Conservation (phyloP, 2,888 invertebrate genomes). For the Trachelus stipa region DNA sequence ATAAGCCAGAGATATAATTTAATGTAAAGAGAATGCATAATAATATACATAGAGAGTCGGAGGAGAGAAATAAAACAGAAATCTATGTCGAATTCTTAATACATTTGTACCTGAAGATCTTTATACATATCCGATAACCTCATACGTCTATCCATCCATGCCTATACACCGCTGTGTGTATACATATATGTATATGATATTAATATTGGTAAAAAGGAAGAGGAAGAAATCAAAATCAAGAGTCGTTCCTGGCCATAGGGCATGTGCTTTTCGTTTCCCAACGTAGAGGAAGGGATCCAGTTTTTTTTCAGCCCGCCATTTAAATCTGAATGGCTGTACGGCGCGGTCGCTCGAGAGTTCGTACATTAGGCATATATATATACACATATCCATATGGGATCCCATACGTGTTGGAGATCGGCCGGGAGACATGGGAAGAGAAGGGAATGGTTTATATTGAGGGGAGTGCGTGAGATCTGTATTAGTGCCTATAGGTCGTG, state of each 20-base stretch:
- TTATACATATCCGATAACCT: background rate
- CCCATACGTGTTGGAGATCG: constrained; percentile 48
- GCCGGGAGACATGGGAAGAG: constrained; percentile 15
- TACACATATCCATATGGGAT: constrained; percentile 36
- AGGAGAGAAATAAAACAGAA: constrained; percentile 32
- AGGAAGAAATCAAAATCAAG: background rate
- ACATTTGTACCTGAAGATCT: background rate
- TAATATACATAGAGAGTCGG: constrained; percentile 26
- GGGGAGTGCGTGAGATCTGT: constrained; percentile 66
- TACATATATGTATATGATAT: background rate
- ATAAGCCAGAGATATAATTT: constrained; percentile 60
- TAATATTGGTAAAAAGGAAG: background rate
- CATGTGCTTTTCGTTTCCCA: background rate
- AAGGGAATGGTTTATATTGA: constrained; percentile 61
- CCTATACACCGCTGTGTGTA: background rate
- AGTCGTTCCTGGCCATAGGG: background rate
- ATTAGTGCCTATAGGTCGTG: constrained; percentile 57
- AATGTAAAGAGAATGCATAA: constrained; percentile 52
- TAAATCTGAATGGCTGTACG: constrained; percentile 64
- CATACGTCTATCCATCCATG: background rate
- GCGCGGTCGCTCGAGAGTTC: constrained; percentile 47
- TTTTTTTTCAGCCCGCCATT: constrained; percentile 55
- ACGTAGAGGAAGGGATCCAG: background rate
- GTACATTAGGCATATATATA: background rate
- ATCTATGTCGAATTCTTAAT: background rate